These are phyloP conservation scores for Eupristina koningsbergeri DNA, from an alignment of 1,140 invertebrate genomes.

Conservation along the genomic window DNA sequence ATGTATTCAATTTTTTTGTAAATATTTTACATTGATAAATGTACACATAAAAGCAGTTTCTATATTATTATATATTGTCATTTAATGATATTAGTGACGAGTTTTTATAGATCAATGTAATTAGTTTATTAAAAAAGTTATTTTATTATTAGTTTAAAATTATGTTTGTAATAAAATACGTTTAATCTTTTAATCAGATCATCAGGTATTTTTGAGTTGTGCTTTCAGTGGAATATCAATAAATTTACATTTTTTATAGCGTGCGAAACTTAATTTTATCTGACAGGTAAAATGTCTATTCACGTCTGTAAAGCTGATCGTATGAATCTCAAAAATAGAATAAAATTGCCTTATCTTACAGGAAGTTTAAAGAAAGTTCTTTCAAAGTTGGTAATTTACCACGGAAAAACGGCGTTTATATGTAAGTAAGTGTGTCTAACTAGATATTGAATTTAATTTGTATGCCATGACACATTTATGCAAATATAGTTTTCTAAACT, in stretches of 20 bases:
- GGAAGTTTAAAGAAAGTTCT: neutral
- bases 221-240: neutral
- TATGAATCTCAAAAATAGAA: neutral
- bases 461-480: neutral
- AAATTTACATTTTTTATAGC: conserved; percentile 4
- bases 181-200: no score
- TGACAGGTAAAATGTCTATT: neutral
- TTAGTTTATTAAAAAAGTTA: no score
- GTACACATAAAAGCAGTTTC: no score
- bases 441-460: neutral
- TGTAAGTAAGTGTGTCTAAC: neutral
- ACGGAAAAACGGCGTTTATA: neutral
- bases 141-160: neutral
- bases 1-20: no score
- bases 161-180: neutral
- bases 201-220: neutral
- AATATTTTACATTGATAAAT: no score
- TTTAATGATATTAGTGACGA: no score
- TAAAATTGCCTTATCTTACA: neutral
- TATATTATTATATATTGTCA: no score
- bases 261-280: neutral
- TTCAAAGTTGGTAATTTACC: neutral
- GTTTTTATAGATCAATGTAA: no score
- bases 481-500: neutral
- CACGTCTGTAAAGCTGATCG: neutral